phyloP scores from a whole-genome alignment of 2,797 vertebrate genomes.

The Rhynchotus rufescens region DNA sequence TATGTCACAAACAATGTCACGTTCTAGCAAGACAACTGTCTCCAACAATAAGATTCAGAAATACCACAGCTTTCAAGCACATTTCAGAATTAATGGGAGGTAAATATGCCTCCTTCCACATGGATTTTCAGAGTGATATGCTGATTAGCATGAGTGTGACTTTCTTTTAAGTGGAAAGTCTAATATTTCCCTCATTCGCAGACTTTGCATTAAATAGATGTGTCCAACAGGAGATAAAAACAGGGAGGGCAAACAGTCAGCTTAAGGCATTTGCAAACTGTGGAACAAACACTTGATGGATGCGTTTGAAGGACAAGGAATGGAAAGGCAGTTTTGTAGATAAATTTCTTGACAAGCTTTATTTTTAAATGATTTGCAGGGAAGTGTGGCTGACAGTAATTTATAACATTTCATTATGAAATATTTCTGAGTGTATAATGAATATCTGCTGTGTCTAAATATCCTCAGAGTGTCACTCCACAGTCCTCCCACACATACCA shows the following conservation, averaged over 20 bases:
- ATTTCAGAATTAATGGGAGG: slow-evolving; percentile 28
- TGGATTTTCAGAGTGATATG: slow-evolving; percentile 5
- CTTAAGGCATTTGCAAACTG: slow-evolving; percentile 18
- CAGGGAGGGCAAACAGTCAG: neutral
- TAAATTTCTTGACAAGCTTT: neutral
- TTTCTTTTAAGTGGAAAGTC: slow-evolving; percentile 32
- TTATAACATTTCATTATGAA: slow-evolving; percentile 48
- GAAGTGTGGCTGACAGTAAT: slow-evolving; percentile 9
- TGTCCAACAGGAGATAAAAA: slow-evolving; percentile 12
- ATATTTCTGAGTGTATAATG: slow-evolving; percentile 52
- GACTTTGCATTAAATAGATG: slow-evolving; percentile 48
- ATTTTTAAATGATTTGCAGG: neutral
- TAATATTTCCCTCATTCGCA: neutral
- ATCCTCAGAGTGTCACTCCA: slow-evolving; percentile 27
- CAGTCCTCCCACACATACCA: slow-evolving; percentile 41
- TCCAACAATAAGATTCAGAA: neutral
- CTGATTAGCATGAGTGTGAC: neutral
- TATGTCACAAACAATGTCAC: neutral
- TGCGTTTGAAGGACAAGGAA: slow-evolving; percentile 1
- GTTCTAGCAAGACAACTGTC: slow-evolving; percentile 22
- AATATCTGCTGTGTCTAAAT: slow-evolving; percentile 35
- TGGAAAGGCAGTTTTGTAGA: slow-evolving; percentile 3
- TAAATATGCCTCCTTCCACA: slow-evolving; percentile 24
- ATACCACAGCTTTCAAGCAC: neutral
- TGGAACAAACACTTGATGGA: neutral